phyloP scores from a whole-genome alignment of 1,140 invertebrate species.

The Calliopsis andreniformis region DNA sequence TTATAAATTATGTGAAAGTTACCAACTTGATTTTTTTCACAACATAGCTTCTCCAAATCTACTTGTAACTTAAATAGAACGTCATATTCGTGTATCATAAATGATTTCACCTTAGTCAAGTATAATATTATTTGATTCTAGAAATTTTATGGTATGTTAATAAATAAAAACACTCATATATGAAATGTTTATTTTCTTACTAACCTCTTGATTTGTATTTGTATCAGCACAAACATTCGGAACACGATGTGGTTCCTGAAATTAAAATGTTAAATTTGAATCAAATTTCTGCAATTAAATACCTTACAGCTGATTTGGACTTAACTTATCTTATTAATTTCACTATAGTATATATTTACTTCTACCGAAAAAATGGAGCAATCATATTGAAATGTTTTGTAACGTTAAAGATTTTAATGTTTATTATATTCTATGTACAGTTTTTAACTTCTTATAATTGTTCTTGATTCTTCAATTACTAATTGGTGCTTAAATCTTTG shows the following conservation, averaged over 20 bases:
- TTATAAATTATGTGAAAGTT: slow-evolving; percentile 6
- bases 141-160: slow-evolving; percentile 39
- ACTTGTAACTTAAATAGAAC: slow-evolving; percentile 61
- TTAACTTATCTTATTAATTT: background rate
- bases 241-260: slow-evolving; percentile 41
- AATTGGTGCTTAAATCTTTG: background rate
- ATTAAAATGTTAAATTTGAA: slow-evolving; percentile 21
- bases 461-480: background rate
- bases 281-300: background rate
- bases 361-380: slow-evolving; percentile 30
- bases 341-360: background rate
- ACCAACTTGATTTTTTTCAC: slow-evolving; percentile 42
- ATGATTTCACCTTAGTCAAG: slow-evolving; percentile 59
- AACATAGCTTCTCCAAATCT: slow-evolving; percentile 58
- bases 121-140: slow-evolving; percentile 64
- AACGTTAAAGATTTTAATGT: background rate
- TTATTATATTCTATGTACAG: background rate
- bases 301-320: background rate
- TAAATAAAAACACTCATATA: background rate
- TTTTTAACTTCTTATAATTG: background rate
- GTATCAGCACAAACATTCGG: slow-evolving; percentile 23
- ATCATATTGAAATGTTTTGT: slow-evolving; percentile 50
- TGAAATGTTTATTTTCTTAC: slow-evolving; percentile 17
- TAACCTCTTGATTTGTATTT: slow-evolving; percentile 33
- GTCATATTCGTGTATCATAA: slow-evolving; percentile 66